These are phyloP conservation scores for Apteryx mantelli DNA, from an alignment of 2,113 vertebrate genomes.

Conservation along the genomic window DNA sequence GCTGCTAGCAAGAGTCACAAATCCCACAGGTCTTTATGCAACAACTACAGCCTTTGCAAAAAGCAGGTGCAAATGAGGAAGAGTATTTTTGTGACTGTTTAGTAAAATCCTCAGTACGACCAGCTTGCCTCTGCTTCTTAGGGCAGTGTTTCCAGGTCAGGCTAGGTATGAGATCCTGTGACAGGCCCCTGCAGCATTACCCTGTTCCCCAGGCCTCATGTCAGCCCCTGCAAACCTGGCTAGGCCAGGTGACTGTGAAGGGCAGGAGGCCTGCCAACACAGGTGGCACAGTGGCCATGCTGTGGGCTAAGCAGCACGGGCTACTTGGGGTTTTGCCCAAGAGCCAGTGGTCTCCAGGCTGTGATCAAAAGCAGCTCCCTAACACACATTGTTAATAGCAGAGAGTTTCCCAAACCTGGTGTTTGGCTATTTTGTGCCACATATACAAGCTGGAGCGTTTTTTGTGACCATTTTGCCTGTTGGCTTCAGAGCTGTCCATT, in stretches of 20 bases:
- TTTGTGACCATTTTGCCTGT: neutral
- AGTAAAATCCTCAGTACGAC: neutral
- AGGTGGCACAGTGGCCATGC: neutral
- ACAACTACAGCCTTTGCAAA: neutral
- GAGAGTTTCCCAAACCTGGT: neutral
- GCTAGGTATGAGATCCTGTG: fast-evolving
- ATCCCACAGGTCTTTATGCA: fast-evolving
- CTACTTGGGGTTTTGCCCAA: fast-evolving
- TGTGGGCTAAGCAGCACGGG: neutral
- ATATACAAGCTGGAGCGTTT: neutral
- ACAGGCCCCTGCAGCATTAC: neutral
- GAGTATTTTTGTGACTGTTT: neutral
- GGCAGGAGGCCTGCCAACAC: neutral
- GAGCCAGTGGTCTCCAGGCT: neutral
- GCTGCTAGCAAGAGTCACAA: neutral
- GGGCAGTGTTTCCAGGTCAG: neutral
- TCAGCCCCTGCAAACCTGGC: neutral
- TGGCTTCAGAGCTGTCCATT: neutral
- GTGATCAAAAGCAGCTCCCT: neutral
- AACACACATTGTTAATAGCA: neutral
- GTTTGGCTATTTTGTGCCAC: neutral
- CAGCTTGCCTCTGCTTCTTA: neutral
- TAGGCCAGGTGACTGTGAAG: neutral
- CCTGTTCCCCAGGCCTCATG: neutral
- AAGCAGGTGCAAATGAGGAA: neutral